Evolutionary conservation across 2,888 invertebrate genomes (phyloP).

Genomic region (Eulithis testata): DNA sequence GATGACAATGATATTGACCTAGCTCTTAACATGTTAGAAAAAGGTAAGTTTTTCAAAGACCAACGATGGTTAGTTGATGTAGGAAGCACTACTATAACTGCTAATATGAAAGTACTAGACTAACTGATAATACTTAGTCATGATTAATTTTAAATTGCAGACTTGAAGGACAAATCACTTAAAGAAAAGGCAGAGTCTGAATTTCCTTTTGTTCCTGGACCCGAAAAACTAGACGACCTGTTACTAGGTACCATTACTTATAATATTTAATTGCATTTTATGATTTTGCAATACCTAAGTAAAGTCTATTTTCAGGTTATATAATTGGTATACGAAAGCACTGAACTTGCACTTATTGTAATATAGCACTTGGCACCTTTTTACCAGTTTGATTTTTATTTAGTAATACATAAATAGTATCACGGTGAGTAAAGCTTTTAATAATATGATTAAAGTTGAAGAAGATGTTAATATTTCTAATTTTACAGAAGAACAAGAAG

Average conservation of each 20-base stretch:
- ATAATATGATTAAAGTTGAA: neutral
- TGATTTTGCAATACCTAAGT: conserved; percentile 2
- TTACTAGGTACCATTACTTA: conserved; percentile 45
- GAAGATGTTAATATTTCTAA: conserved; percentile 5
- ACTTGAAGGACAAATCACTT: conserved; percentile 37
- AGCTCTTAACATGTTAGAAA: conserved; percentile 48
- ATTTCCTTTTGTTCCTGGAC: conserved; percentile 41
- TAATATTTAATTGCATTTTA: neutral
- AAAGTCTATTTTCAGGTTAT: conserved; percentile 64
- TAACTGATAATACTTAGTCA: too few species aligned
- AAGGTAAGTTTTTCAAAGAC: conserved; percentile 42
- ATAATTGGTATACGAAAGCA: conserved; percentile 62
- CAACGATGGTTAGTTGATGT: neutral
- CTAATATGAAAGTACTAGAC: too few species aligned
- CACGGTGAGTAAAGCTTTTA: conserved; percentile 30
- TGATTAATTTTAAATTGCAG: conserved; percentile 31
- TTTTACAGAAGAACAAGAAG: conserved; percentile 41
- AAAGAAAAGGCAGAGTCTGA: conserved; percentile 24
- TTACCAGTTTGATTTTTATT: conserved; percentile 34
- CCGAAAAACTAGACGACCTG: conserved; percentile 37
- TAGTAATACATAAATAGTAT: neutral
- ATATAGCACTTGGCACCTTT: conserved; percentile 59
- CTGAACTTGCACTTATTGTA: conserved; percentile 50
- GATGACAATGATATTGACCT: conserved; percentile 47
- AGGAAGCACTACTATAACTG: neutral